These are phyloP conservation scores for Meliscaeva auricollis DNA, from an alignment of 2,888 invertebrate species.

Conservation along the genomic window DNA sequence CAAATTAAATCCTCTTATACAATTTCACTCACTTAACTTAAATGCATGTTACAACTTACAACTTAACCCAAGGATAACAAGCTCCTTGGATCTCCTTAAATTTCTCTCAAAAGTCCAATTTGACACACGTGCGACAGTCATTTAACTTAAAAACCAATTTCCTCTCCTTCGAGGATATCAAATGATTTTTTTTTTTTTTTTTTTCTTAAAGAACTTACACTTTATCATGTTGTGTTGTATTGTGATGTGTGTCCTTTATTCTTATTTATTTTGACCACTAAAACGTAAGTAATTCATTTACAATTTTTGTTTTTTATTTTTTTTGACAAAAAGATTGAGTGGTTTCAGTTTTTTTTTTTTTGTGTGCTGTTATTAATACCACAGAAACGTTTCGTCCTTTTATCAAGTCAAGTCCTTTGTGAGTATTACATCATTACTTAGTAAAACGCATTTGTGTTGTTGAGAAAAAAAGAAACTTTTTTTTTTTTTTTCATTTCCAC, in stretches of 20 bases:
- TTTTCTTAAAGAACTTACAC: slow-evolving; percentile 29
- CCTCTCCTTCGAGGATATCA: slow-evolving; percentile 1
- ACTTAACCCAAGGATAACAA: slow-evolving; percentile 19
- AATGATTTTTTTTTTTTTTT: not conserved
- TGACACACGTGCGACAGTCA: slow-evolving; percentile 57
- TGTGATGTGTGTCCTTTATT: not conserved
- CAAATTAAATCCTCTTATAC: slow-evolving; percentile 21
- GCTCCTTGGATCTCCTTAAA: not conserved
- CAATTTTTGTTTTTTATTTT: slow-evolving; percentile 21
- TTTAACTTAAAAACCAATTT: slow-evolving; percentile 69
- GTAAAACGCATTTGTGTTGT: not conserved
- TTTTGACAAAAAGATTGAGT: slow-evolving; percentile 32
- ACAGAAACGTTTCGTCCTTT: slow-evolving; percentile 21
- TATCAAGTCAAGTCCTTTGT: slow-evolving; percentile 15
- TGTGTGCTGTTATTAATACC: slow-evolving; percentile 12
- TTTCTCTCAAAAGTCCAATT: not conserved
- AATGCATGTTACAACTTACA: slow-evolving; percentile 17
- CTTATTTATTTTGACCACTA: slow-evolving; percentile 32
- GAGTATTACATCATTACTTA: slow-evolving; percentile 26
- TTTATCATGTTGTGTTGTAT: slow-evolving; percentile 61
- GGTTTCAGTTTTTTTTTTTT: not conserved
- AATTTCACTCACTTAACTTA: slow-evolving; percentile 13
- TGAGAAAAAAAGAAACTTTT: not conserved
- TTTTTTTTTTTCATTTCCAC: not conserved
- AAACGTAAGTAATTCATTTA: slow-evolving; percentile 60